Conservation (phyloP, 2,888 invertebrate genomes). For the Chrysolina oricalcia region DNA sequence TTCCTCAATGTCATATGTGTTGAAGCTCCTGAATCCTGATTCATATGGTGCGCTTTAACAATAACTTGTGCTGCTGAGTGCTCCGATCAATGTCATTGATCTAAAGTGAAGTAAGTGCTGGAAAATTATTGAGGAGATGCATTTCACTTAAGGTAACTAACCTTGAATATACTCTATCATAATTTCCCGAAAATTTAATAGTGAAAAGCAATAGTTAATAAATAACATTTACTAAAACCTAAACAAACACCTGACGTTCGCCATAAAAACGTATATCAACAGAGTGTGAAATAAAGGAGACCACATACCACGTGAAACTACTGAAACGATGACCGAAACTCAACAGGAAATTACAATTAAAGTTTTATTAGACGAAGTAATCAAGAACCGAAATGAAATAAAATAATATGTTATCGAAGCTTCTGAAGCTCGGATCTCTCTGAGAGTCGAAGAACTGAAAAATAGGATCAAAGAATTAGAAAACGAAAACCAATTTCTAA, state of each 20-base stretch:
- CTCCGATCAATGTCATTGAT: not conserved
- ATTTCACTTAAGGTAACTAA: not conserved
- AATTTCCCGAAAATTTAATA: not conserved
- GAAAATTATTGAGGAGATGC: not conserved
- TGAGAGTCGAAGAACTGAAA: slow-evolving; percentile 4
- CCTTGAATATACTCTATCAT: slow-evolving; percentile 11
- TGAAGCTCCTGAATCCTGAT: too few relatives aligned
- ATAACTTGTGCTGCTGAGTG: not conserved
- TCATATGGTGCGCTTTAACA: too few relatives aligned
- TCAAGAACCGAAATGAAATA: slow-evolving; percentile 15
- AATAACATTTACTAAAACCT: not conserved
- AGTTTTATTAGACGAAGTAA: slow-evolving; percentile 12
- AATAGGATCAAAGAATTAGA: slow-evolving; percentile 28
- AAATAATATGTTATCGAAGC: slow-evolving; percentile 19
- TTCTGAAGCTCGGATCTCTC: slow-evolving; percentile 8
- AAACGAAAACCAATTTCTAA: too few relatives aligned
- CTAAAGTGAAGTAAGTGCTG: slow-evolving; percentile 5
- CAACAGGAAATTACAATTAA: too few relatives aligned
- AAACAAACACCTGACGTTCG: slow-evolving; percentile 4
- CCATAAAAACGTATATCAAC: not conserved
- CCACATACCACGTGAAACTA: slow-evolving; percentile 8
- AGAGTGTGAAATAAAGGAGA: slow-evolving; percentile 24
- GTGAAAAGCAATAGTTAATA: not conserved
- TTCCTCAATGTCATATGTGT: too few relatives aligned
- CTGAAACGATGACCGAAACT: slow-evolving; percentile 29